Base-by-base conservation (phyloP, 2,797 vertebrate species). In the Micrastur ruficollis region DNA sequence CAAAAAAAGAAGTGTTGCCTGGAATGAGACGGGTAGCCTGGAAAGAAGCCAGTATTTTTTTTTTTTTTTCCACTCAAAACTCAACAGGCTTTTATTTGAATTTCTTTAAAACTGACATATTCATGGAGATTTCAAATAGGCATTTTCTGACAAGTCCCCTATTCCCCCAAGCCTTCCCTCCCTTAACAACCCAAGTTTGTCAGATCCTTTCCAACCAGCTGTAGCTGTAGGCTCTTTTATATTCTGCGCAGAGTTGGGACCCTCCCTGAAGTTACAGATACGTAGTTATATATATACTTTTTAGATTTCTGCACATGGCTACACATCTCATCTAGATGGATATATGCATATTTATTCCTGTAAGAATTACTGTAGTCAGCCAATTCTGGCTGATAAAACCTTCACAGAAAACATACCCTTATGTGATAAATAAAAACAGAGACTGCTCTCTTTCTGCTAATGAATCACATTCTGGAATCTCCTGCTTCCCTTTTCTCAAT, bases 391-490 rank as follows among this genome's bases (percentile, higher is more conserved):
- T 95, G 94, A 88, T 94, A 73, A 81, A 96, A 78, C 72, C 70
- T 82, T 55, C 93, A 34, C 79, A 81, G 91, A 40, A 95, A 96
- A 95, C 93, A 94, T 86, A 79, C 27, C 86, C 93, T 95, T 94
- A 59, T 94, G 93, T 55, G 93, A 96, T 81, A 95, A 96, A 96
- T 72, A 96, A 86, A 95, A 96, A 96, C 93, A 96, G 52, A 79
- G 96, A 92, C 86, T 97, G 94, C 95, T 97, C 95, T 87, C 81
- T 96, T 96, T 67, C 74, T 93, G 95, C 89, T 95, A 80, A 52
- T 94, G 95, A 97, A 73, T 95, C 91, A 89, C 56, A 32, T 58
- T 50, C 91, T 81, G 92, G 79, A 59, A 53, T 58, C 89, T 91
- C 91, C 86, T 31, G 32, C 81, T 52, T 44, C 68, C 74, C 86